Percentiles rank a stretch among this genome's conserved stretches.
Evolutionary conservation across 2,888 invertebrate genomes (phyloP).

Genomic region (Archaeoteleia sp.): DNA sequence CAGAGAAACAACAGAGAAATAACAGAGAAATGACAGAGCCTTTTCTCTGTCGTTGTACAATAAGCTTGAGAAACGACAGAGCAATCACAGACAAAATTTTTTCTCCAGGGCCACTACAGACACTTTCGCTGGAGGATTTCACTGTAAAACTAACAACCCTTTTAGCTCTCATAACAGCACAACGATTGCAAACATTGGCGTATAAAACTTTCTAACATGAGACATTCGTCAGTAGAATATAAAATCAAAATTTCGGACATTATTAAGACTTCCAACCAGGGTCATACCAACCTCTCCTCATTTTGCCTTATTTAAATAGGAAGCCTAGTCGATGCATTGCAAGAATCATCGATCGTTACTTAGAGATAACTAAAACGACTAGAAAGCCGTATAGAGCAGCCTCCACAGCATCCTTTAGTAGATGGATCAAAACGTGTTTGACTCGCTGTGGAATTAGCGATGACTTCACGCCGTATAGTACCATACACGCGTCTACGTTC

Average conservation of each 20-base stretch:
- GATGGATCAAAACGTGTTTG: slow-evolving; percentile 28
- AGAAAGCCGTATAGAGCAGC: slow-evolving; percentile 21
- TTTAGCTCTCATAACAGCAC: slow-evolving; percentile 25
- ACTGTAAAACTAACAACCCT: slow-evolving; percentile 25
- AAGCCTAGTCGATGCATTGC: slow-evolving; percentile 19
- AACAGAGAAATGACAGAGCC: no score
- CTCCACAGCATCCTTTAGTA: slow-evolving; percentile 7
- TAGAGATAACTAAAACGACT: slow-evolving; percentile 4
- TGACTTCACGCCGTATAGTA: slow-evolving; percentile 35
- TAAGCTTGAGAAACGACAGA: no score
- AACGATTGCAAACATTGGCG: slow-evolving; percentile 33
- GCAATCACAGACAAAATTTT: no score
- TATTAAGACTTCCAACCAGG: slow-evolving; percentile 35
- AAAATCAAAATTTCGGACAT: neutral
- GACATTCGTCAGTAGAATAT: neutral
- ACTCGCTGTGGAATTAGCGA: slow-evolving; percentile 15
- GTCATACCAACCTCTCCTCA: slow-evolving; percentile 11
- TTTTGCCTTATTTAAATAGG: slow-evolving; percentile 14
- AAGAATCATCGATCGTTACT: slow-evolving; percentile 11
- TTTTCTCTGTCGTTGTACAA: no score
- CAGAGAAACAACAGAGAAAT: no score
- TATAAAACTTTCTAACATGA: slow-evolving; percentile 16
- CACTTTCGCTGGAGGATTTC: slow-evolving; percentile 8
- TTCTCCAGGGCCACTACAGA: no score
- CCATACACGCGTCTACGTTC: slow-evolving; percentile 33